Percentiles rank a stretch among this genome's conserved stretches.
These are phyloP conservation scores for Campoplex capitator DNA, from an alignment of 2,888 invertebrate species.

Conservation along the genomic window DNA sequence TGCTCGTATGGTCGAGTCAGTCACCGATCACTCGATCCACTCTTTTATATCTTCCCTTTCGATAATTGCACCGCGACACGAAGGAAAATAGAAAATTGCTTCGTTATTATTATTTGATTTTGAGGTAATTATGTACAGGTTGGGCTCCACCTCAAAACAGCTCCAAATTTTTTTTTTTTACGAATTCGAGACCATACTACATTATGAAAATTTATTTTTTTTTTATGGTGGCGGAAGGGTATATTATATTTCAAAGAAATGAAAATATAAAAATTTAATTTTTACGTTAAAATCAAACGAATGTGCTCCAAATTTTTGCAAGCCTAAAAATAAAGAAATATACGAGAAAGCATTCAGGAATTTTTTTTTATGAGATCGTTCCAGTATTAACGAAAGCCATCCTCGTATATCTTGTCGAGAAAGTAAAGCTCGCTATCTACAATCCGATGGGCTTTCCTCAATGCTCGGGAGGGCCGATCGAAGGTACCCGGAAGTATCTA, in stretches of 20 bases:
- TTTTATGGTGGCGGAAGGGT: too few relatives aligned
- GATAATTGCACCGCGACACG: not conserved
- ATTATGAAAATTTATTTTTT: too few relatives aligned
- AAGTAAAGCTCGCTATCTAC: conserved; percentile 12
- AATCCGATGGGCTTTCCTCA: conserved; percentile 40
- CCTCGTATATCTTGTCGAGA: not conserved
- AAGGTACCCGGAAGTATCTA: conserved; percentile 57
- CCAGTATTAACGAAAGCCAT: conserved; percentile 13
- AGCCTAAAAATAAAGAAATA: not conserved
- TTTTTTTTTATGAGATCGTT: not conserved
- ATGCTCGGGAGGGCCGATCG: conserved; percentile 38
- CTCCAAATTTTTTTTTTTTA: too few relatives aligned
- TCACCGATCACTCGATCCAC: conserved; percentile 61
- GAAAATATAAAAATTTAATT: not conserved
- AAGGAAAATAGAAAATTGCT: not conserved
- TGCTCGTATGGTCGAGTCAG: conserved; percentile 33
- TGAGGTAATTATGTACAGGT: not conserved
- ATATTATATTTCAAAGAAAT: too few relatives aligned
- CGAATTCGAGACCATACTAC: too few relatives aligned
- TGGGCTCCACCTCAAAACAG: too few relatives aligned
- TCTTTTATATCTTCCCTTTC: conserved; percentile 36
- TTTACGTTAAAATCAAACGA: not conserved
- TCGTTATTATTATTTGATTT: not conserved
- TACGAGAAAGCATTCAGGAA: not conserved
- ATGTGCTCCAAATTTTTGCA: not conserved